These are phyloP conservation scores for Platycercus adscitus DNA, from an alignment of 2,113 vertebrate species.

Conservation along the genomic window DNA sequence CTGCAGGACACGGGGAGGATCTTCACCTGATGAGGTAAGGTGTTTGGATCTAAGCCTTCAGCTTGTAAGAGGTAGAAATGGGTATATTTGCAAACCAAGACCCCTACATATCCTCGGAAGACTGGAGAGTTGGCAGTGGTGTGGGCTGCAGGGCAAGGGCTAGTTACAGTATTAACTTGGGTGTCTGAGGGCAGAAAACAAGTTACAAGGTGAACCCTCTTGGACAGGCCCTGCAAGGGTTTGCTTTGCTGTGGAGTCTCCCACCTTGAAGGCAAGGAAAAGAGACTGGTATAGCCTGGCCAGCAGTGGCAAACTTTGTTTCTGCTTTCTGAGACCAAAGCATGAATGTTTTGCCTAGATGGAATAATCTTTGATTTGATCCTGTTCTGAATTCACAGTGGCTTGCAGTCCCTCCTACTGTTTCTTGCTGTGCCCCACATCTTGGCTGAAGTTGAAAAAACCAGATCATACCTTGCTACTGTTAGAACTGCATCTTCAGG, in stretches of 20 bases:
- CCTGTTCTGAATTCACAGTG: not conserved
- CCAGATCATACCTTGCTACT: not conserved
- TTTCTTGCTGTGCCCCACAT: not conserved
- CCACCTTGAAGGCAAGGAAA: not conserved
- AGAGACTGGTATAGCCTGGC: not conserved
- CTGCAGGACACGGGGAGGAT: fast-evolving
- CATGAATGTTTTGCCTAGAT: not conserved
- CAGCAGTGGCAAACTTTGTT: not conserved
- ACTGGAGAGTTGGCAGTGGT: not conserved
- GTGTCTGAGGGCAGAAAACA: not conserved
- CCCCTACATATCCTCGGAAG: not conserved
- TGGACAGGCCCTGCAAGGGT: not conserved
- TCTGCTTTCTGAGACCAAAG: not conserved
- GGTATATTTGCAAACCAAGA: not conserved
- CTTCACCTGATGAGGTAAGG: not conserved
- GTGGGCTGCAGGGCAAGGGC: not conserved
- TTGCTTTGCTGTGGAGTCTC: not conserved
- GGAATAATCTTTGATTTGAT: not conserved
- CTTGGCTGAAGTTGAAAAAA: not conserved
- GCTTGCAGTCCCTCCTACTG: not conserved
- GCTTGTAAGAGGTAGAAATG: not conserved
- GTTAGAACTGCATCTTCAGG: not conserved
- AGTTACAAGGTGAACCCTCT: not conserved
- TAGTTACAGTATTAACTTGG: fast-evolving
- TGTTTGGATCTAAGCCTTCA: not conserved